phyloP scores from a whole-genome alignment of 2,113 vertebrate genomes.

The Xiphophorus hellerii region DNA sequence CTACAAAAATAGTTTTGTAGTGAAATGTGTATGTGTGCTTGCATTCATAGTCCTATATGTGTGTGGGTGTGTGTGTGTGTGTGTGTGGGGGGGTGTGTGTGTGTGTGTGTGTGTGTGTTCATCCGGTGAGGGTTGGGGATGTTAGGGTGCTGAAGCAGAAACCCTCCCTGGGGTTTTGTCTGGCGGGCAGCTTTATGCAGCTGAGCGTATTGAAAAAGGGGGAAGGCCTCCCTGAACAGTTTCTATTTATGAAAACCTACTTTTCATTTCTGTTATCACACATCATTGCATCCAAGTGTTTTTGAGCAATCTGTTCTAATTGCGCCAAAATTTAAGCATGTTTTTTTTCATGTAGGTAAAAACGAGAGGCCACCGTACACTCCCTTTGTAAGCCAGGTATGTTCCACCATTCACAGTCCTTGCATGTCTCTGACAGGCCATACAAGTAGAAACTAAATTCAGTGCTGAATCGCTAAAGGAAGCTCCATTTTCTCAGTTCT shows the following conservation, averaged over 20 bases:
- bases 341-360: constrained; percentile 83
- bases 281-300: constrained; percentile 22
- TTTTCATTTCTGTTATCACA: constrained; percentile 56
- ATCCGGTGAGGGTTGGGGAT: constrained; percentile 62
- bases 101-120: constrained; percentile 40
- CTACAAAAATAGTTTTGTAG: constrained; percentile 52
- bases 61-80: constrained; percentile 34
- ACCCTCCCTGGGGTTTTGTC: constrained; percentile 71
- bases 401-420: constrained; percentile 14
- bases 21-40: constrained; percentile 47
- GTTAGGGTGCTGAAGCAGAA: constrained; percentile 73
- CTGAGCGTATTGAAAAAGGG: constrained; percentile 65
- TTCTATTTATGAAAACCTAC: constrained; percentile 62
- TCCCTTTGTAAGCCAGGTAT: constrained; percentile 87
- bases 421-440: neutral
- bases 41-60: constrained; percentile 5
- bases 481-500: constrained; percentile 52
- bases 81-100: constrained; percentile 9
- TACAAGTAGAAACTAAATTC: neutral
- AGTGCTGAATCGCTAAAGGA: constrained; percentile 29
- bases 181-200: constrained; percentile 74
- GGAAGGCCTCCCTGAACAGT: constrained; percentile 63
- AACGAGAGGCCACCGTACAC: constrained; percentile 86
- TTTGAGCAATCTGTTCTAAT: constrained; percentile 16
- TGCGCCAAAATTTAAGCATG: constrained; percentile 1